These are phyloP conservation scores for Microctonus brassicae DNA, from an alignment of 2,888 invertebrate genomes.

Conservation along the genomic window DNA sequence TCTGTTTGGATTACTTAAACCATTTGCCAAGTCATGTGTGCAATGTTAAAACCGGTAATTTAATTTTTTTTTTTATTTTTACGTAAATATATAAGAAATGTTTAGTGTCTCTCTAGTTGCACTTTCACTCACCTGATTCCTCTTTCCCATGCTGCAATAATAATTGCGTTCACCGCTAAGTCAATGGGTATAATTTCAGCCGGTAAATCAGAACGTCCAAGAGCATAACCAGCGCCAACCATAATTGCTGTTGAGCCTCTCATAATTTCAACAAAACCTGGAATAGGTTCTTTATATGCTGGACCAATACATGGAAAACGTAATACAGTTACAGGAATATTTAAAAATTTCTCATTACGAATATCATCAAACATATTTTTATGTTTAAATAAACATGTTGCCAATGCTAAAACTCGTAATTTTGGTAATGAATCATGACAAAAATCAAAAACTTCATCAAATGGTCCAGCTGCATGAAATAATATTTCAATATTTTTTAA, in stretches of 20 bases:
- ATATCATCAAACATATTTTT: constrained; percentile 42
- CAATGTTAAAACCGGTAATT: not conserved
- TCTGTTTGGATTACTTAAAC: not conserved
- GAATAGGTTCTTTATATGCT: constrained; percentile 58
- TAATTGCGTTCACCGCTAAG: constrained; percentile 55
- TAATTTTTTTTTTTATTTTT: not conserved
- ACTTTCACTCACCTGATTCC: constrained; percentile 49
- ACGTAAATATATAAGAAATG: too few relatives aligned
- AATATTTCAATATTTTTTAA: constrained; percentile 53
- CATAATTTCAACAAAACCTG: constrained; percentile 56
- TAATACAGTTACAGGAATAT: constrained; percentile 52
- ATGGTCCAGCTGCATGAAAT: constrained; percentile 58
- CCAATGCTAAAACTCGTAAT: constrained; percentile 45
- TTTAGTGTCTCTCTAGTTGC: not conserved
- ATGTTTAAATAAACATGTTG: constrained; percentile 48
- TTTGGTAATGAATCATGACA: constrained; percentile 49
- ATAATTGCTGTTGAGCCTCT: constrained; percentile 58
- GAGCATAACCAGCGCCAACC: constrained; percentile 57
- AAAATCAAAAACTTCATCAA: constrained; percentile 49
- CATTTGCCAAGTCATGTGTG: not conserved
- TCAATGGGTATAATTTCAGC: constrained; percentile 59
- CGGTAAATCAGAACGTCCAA: constrained; percentile 49
- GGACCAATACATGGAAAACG: constrained; percentile 57
- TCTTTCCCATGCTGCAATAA: constrained; percentile 57
- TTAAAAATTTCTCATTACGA: constrained; percentile 43